Conservation (phyloP, 35 echinoderm and acorn worm species). For the Strongylocentrotus purpuratus region DNA sequence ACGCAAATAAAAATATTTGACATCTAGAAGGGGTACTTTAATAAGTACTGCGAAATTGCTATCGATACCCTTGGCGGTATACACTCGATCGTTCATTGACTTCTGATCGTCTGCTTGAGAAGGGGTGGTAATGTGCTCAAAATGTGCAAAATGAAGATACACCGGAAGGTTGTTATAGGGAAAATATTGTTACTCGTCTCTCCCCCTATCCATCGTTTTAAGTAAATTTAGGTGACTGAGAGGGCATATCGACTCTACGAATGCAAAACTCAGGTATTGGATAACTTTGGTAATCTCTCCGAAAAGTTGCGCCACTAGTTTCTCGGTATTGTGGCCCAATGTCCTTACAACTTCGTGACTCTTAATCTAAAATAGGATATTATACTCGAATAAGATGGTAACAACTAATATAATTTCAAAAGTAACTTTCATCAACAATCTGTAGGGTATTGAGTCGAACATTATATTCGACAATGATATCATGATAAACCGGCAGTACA, state of each 20-base stretch:
- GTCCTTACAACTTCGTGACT: not conserved
- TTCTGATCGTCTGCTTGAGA: not conserved
- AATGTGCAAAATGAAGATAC: not conserved
- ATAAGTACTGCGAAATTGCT: not conserved
- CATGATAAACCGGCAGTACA: too few species aligned
- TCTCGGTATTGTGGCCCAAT: not conserved
- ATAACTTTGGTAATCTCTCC: too few species aligned
- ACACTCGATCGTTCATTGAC: not conserved
- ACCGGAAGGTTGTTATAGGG: not conserved
- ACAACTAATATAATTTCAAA: too few species aligned
- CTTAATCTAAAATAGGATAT: not conserved
- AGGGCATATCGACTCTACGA: not conserved
- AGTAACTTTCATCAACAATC: too few species aligned
- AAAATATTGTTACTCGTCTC: not conserved
- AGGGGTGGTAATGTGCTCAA: not conserved
- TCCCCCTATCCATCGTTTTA: not conserved
- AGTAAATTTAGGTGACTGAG: not conserved
- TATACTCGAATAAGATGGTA: too few species aligned
- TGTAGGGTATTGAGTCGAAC: too few species aligned
- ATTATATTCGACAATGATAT: too few species aligned
- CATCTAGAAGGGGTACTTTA: not conserved
- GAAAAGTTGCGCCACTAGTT: not conserved
- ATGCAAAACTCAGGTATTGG: too few species aligned
- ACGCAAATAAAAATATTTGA: not conserved
- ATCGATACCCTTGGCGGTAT: conserved; percentile 8